phyloP scores from a whole-genome alignment of 1,140 invertebrate species.

The Grapholita molesta region DNA sequence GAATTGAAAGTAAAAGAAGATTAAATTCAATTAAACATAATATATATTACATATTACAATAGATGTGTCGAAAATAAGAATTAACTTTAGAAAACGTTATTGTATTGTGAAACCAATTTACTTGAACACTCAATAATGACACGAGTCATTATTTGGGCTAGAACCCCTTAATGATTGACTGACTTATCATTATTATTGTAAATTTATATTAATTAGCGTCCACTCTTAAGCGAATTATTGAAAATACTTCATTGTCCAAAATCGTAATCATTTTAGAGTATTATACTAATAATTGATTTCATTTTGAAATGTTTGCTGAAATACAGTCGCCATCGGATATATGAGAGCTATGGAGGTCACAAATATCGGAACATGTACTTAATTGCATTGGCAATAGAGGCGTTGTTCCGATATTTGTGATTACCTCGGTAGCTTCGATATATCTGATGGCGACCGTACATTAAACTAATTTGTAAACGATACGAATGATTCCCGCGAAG shows the following conservation, averaged over 20 bases:
- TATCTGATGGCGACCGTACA: too few species aligned
- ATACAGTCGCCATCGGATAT: too few species aligned
- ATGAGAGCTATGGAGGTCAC: too few species aligned
- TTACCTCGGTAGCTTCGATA: too few species aligned
- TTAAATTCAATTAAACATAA: too few species aligned
- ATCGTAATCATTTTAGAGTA: conserved; percentile 9
- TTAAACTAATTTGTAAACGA: conserved; percentile 33
- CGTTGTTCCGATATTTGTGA: too few species aligned
- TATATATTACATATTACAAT: neutral
- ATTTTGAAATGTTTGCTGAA: conserved; percentile 38
- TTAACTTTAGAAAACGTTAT: neutral
- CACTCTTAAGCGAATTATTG: conserved; percentile 11
- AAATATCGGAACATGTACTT: too few species aligned
- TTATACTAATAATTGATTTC: neutral
- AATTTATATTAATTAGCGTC: conserved; percentile 18
- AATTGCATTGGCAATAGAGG: too few species aligned
- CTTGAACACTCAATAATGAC: neutral
- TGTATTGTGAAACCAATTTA: neutral
- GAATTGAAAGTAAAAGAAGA: too few species aligned
- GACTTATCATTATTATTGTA: conserved; percentile 14
- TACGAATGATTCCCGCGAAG: conserved; percentile 59
- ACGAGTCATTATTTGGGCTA: neutral
- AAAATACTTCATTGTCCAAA: conserved; percentile 5
- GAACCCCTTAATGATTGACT: neutral
- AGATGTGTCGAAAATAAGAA: neutral